phyloP scores from a whole-genome alignment of 1,140 invertebrate genomes.

The Drosophila mayri region DNA sequence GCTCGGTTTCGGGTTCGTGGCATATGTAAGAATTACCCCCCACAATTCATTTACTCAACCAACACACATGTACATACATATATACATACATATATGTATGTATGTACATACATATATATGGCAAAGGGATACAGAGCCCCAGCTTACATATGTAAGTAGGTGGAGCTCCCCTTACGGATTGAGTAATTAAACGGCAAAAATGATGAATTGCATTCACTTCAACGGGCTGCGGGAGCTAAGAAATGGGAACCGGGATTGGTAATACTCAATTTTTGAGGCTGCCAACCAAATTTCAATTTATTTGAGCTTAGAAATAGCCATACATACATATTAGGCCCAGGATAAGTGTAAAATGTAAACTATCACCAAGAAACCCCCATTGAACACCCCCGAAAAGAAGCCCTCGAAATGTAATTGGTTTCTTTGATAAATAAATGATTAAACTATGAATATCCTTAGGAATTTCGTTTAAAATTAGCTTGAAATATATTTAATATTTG shows the following conservation, averaged over 20 bases:
- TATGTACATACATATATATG: neutral
- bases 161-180: constrained; percentile 42
- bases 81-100: neutral
- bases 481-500: neutral
- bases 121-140: neutral
- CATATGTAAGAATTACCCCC: constrained; percentile 43
- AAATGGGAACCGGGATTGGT: constrained; percentile 16
- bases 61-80: neutral
- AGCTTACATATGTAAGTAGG: constrained; percentile 52
- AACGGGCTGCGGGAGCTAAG: neutral
- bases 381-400: neutral
- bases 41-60: constrained; percentile 34
- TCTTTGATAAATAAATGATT: neutral
- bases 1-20: neutral
- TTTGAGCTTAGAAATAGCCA: constrained; percentile 6
- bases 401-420: constrained; percentile 11
- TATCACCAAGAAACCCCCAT: neutral
- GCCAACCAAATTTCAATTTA: constrained; percentile 10
- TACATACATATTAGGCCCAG: neutral
- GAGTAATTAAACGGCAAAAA: constrained; percentile 63
- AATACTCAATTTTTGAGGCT: constrained; percentile 7
- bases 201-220: constrained; percentile 53
- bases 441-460: neutral
- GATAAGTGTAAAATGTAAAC: neutral
- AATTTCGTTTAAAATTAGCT: neutral